Conservation (phyloP, 2,113 vertebrate genomes). For the Passer domesticus region DNA sequence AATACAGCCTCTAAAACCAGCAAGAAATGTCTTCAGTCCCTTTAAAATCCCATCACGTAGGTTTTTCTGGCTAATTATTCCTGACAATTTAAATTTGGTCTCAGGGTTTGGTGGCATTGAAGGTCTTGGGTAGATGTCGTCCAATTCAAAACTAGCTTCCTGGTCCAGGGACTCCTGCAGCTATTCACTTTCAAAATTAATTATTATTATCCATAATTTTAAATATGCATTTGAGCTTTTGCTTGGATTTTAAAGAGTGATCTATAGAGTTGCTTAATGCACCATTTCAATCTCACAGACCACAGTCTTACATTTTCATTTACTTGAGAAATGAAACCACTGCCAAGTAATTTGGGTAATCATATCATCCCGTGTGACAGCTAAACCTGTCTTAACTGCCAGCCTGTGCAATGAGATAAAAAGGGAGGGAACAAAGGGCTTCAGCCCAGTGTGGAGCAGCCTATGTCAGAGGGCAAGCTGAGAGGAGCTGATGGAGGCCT, state of each 20-base stretch:
- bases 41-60: background rate
- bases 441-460: fast-evolving
- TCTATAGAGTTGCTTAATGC: background rate
- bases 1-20: background rate
- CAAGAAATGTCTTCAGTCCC: background rate
- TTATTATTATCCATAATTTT: background rate
- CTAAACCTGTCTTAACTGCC: background rate
- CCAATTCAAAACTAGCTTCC: background rate
- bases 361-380: background rate
- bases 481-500: background rate
- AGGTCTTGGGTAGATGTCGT: background rate
- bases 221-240: background rate
- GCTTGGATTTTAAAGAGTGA: background rate
- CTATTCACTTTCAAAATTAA: background rate
- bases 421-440: background rate
- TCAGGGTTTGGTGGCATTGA: background rate
- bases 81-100: background rate
- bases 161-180: background rate
- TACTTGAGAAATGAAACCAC: slow-evolving; percentile 17
- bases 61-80: background rate
- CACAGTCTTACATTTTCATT: slow-evolving; percentile 11
- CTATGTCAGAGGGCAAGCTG: background rate
- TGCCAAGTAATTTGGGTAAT: slow-evolving; percentile 9
- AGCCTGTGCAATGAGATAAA: background rate
- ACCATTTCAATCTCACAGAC: background rate